phyloP scores from a whole-genome alignment of 2,888 invertebrate genomes.

The Rhagium mordax region DNA sequence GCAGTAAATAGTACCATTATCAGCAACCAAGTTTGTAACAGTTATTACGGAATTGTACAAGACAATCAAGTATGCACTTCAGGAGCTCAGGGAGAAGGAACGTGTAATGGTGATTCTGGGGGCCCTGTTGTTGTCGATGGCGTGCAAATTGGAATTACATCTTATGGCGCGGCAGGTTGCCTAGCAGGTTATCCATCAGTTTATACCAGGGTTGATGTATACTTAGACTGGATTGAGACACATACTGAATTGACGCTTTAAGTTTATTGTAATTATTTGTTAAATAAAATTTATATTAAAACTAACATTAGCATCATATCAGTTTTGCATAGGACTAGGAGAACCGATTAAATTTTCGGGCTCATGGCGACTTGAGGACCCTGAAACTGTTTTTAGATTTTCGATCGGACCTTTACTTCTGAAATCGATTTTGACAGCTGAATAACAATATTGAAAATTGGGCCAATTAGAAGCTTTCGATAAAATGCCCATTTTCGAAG shows the following conservation, averaged over 20 bases:
- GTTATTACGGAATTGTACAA: constrained; percentile 24
- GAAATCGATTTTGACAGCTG: too few species aligned
- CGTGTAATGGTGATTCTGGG: constrained; percentile 50
- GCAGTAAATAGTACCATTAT: constrained; percentile 43
- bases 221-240: constrained; percentile 42
- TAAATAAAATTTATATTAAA: neutral
- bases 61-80: constrained; percentile 40
- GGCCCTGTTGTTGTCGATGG: constrained; percentile 46
- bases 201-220: constrained; percentile 39
- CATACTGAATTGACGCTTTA: constrained; percentile 12
- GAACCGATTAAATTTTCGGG: too few species aligned
- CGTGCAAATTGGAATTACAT: constrained; percentile 44
- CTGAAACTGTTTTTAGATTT: too few species aligned
- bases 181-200: constrained; percentile 40
- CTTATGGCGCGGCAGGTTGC: constrained; percentile 41
- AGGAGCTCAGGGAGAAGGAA: constrained; percentile 35
- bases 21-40: constrained; percentile 37
- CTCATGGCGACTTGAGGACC: too few species aligned
- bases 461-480: too few species aligned
- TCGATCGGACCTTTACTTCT: too few species aligned
- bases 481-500: too few species aligned
- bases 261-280: neutral
- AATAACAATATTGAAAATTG: too few species aligned
- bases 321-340: too few species aligned
- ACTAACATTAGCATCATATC: too few species aligned